Conservation (phyloP, 2,888 invertebrate species). For the Drepana falcataria region DNA sequence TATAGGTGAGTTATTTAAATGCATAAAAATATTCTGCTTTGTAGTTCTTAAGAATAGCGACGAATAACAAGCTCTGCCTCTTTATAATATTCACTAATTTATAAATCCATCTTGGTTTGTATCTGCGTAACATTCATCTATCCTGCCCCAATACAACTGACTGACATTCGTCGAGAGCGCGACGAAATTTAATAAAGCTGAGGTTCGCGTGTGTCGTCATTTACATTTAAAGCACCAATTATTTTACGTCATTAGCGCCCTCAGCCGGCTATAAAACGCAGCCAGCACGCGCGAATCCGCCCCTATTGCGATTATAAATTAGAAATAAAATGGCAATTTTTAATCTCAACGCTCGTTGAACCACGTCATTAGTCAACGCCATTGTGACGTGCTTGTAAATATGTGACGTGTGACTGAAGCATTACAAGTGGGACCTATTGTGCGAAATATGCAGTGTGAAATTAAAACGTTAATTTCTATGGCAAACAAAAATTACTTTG, state of each 20-base stretch:
- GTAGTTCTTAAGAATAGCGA: too few species aligned
- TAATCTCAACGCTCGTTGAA: constrained; percentile 44
- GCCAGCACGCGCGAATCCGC: constrained; percentile 59
- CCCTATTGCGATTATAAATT: constrained; percentile 67
- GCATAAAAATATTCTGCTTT: too few species aligned
- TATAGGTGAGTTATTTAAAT: too few species aligned
- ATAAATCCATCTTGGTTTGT: too few species aligned
- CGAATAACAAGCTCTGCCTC: too few species aligned
- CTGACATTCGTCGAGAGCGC: constrained; percentile 34
- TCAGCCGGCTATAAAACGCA: constrained; percentile 72
- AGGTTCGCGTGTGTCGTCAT: constrained; percentile 68
- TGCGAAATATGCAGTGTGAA: background rate
- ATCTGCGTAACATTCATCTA: background rate
- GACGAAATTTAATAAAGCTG: constrained; percentile 69
- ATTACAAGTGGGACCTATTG: background rate
- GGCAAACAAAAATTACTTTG: background rate
- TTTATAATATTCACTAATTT: too few species aligned
- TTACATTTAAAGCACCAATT: constrained; percentile 79
- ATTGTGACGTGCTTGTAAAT: constrained; percentile 4
- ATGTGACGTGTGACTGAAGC: background rate
- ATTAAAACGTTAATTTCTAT: background rate
- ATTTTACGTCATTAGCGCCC: constrained; percentile 77
- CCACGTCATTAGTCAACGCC: constrained; percentile 25
- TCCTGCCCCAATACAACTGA: constrained; percentile 4
- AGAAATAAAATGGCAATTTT: constrained; percentile 67